Percentiles rank a stretch among this genome's conserved stretches.
Conservation (phyloP, 2,888 invertebrate species). For the Ischnura elegans region DNA sequence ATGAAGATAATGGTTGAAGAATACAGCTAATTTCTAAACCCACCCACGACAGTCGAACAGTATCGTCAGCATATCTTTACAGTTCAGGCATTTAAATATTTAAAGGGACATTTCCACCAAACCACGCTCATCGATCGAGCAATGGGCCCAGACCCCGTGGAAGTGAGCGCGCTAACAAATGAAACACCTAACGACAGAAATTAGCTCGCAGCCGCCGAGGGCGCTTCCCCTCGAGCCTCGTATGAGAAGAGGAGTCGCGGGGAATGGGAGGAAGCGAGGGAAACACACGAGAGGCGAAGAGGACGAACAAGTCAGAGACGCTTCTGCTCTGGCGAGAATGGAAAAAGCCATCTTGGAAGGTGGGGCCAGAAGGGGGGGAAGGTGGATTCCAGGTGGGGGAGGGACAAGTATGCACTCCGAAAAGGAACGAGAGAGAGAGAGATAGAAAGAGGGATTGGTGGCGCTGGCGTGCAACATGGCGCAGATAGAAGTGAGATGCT, state of each 20-base stretch:
- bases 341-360: conserved; percentile 40
- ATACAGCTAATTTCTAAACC: too few species aligned
- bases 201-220: background rate
- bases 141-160: too few species aligned
- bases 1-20: too few species aligned
- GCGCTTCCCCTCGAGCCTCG: background rate
- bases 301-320: background rate
- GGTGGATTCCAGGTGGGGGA: background rate
- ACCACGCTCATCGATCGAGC: too few species aligned
- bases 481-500: background rate
- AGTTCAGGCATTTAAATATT: too few species aligned
- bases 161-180: too few species aligned
- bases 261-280: background rate
- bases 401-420: conserved; percentile 17
- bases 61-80: too few species aligned
- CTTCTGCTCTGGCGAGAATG: background rate
- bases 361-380: background rate
- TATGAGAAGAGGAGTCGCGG: background rate
- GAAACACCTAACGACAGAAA: background rate
- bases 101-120: too few species aligned
- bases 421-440: background rate
- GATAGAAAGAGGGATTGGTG: conserved; percentile 19
- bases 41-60: too few species aligned
- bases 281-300: background rate
- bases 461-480: background rate